Evolutionary conservation across 1,140 invertebrate genomes (phyloP), one percentile per base, ranked within the genome.

Genomic region (Venustaconcha ellipsiformis): DNA sequence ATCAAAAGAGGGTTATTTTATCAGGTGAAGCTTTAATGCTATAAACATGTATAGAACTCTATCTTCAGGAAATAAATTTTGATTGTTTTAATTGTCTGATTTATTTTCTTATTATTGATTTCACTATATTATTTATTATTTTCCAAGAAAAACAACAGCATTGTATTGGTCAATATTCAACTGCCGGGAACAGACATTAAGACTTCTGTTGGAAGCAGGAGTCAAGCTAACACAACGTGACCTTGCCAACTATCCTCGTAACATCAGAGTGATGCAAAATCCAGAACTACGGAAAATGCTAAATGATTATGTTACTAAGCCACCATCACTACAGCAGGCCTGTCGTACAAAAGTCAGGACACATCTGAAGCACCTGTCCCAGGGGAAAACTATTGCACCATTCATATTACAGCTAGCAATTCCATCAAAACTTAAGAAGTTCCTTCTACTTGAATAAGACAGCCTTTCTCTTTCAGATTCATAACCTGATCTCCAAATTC

Each of bases 141-240:
- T 57, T 72, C 78, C 57, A 60, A 83, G 82, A 48, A 66, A 70
- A 17, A 81, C 82, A 14, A 70, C 78, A 15, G 73, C 82, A 14
- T 26, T 83, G 66, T 83, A 83, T 71, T 83, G 82, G 82, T 70
- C 82, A 55, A 78, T 83, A n/a, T 83, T 81, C 72, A 83, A 79
- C 67, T 78, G 73, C 57, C 67, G 82, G 23, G 72, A 79, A 55
- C 57, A 37, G 23, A 79, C 70, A 14, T 58, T 83, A 15, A 64
- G 66, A 57, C 37, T 79, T 26, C 67, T 83, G 11, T 60, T 81
- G 18, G 56, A 76, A 37, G 77, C 77, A 17, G 79, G 79, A 18
- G 79, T 64, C 14, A 56, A 69, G 26, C 70, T 80, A 17, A 78
- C 79, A 55, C 71, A 67, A 57, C 23, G 74, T 20, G 55, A 79